Conservation (phyloP, 2,888 invertebrate species). For the Troides oblongomaculatus region DNA sequence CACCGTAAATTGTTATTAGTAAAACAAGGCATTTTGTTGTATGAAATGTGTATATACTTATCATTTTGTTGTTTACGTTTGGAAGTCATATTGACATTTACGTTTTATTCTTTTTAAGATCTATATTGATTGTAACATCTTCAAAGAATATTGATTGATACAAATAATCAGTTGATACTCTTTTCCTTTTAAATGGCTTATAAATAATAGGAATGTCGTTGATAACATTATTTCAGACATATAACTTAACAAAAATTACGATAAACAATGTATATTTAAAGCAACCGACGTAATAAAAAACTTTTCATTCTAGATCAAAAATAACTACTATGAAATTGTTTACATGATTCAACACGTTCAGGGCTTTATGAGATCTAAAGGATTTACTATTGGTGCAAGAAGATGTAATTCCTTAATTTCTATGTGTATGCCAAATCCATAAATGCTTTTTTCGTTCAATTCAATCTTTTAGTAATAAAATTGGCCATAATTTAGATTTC, state of each 20-base stretch:
- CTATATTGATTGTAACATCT: background rate
- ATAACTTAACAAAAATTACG: background rate
- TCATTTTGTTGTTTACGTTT: conserved; percentile 24
- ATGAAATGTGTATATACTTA: conserved; percentile 19
- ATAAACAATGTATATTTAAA: background rate
- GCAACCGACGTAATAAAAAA: no score
- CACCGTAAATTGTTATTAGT: conserved; percentile 16
- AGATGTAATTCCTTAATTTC: no score
- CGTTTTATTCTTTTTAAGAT: conserved; percentile 19
- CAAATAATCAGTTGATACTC: background rate
- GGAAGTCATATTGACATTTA: conserved; percentile 23
- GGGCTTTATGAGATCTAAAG: no score
- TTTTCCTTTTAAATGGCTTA: background rate
- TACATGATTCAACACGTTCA: no score
- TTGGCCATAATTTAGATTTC: no score
- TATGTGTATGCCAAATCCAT: no score
- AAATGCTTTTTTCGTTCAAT: no score
- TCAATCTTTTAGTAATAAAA: no score
- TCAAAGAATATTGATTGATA: background rate
- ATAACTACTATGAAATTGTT: no score
- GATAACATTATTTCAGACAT: background rate
- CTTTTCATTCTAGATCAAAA: no score
- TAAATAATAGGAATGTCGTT: background rate
- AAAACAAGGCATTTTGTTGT: conserved; percentile 23
- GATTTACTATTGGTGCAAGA: no score